Percentiles rank a stretch among this genome's conserved stretches.
Evolutionary conservation across 2,113 vertebrate genomes (phyloP).

Genomic region (Scalopus aquaticus): DNA sequence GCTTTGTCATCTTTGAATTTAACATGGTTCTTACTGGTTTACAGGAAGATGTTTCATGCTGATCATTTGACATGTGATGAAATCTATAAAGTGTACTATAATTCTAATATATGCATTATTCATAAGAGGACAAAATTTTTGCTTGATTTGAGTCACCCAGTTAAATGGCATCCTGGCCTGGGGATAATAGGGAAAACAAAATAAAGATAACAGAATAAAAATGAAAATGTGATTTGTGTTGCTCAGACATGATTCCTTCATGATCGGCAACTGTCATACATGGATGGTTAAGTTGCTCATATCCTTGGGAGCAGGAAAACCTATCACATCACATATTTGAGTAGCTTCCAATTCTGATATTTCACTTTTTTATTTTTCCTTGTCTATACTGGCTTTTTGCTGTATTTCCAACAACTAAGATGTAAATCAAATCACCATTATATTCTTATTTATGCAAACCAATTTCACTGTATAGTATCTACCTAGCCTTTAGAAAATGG

Average conservation of each 20-base stretch:
- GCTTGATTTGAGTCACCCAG: neutral
- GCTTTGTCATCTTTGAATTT: neutral
- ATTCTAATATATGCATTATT: constrained; percentile 9
- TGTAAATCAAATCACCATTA: neutral
- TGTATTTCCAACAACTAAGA: neutral
- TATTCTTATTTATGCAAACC: constrained; percentile 1
- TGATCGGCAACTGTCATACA: neutral
- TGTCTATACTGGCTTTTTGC: neutral
- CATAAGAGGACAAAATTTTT: constrained; percentile 5
- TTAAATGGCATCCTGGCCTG: constrained; percentile 24
- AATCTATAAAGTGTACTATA: neutral
- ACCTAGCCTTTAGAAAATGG: constrained; percentile 4
- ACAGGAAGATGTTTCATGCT: neutral
- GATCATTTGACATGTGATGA: neutral
- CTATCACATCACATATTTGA: neutral
- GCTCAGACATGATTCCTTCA: neutral
- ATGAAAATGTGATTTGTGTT: neutral
- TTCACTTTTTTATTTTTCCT: neutral
- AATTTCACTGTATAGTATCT: neutral
- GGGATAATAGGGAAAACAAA: constrained; percentile 3
- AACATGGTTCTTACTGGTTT: neutral
- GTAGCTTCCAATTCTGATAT: neutral
- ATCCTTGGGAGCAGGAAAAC: neutral
- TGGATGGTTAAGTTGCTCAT: neutral
- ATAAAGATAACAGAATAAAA: neutral